Base-by-base conservation (phyloP, 2,113 vertebrate species). In the Podilymbus podiceps region DNA sequence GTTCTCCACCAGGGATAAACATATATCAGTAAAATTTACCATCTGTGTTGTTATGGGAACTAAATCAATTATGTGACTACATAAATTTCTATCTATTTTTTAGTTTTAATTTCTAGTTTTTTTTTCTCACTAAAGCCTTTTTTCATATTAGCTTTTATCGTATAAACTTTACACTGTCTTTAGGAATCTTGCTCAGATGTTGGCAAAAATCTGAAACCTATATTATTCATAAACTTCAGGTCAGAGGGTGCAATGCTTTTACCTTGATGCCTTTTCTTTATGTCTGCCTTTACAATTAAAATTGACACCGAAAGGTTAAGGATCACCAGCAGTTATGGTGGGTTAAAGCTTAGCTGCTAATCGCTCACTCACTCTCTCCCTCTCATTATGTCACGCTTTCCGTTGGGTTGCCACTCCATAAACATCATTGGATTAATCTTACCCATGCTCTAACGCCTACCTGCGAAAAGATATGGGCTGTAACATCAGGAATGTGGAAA, bases 401-500 rank as follows among this genome's bases (percentile, higher is more conserved):
- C 71, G 56, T 49, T 62, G 63, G 38, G 25, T 88, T 92, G 50
- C 77, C 93, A 74, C 33, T 31, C 63, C 68, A 38, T 56, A 92
- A 93, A 79, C 38, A 59, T n/a, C 53, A 52, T 58, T 62, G 83
- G 71, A 87, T 95, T 74, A 66, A 87, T 75, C 73, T 92, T 71
- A 52, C n/a, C 80, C 52, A 8, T 44, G 56, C 69, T 78, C 67
- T 66, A 35, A 82, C 2, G 0, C 58, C 85, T 63, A 52, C 66
- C 63, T 76, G 84, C 47, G 90, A 89, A 92, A 62, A 95, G 74
- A 53, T 80, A 75, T 3, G 40, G 96, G 62, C 93, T 92, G 88
- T 95, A 92, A 59, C 93, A 96, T 7, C 28, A 97, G 93, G 98
- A 98, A 98, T 97, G 98, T 97, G 92, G 97, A 97, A 96, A 93